Conservation (phyloP, 2,888 invertebrate species). For the Isoperla grammatica region DNA sequence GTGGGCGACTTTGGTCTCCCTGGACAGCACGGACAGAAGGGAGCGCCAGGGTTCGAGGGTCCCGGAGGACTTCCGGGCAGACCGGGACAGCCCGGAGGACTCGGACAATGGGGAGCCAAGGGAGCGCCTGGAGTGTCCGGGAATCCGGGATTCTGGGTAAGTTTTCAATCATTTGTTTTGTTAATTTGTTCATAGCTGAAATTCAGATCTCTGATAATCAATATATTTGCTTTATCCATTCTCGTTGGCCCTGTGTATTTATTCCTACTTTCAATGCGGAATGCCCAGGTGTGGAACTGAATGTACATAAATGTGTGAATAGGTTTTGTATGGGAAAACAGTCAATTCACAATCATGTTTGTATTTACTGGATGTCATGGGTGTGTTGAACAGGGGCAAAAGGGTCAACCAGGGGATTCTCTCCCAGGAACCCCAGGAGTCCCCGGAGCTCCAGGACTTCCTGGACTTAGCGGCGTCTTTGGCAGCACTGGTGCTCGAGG, state of each 20-base stretch:
- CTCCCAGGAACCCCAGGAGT: conserved; percentile 51
- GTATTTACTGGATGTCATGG: background rate
- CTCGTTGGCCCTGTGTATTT: background rate
- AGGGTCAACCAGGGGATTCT: conserved; percentile 44
- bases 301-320: no score
- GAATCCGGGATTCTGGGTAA: conserved; percentile 33
- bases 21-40: conserved; percentile 37
- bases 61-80: conserved; percentile 37
- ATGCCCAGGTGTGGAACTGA: no score
- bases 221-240: no score
- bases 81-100: conserved; percentile 36
- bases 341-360: no score
- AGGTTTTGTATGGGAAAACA: no score
- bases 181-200: no score
- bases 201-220: no score
- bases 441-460: conserved; percentile 49
- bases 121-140: conserved; percentile 35
- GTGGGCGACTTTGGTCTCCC: conserved; percentile 33
- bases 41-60: conserved; percentile 38
- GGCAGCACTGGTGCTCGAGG: conserved; percentile 35
- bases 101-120: conserved; percentile 32
- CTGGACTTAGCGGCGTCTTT: conserved; percentile 46
- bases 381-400: background rate
- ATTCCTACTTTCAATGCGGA: no score
- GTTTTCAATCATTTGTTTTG: conserved; percentile 10